Base-by-base conservation (phyloP, 2,888 invertebrate species). In the Podotricha telesiphe region DNA sequence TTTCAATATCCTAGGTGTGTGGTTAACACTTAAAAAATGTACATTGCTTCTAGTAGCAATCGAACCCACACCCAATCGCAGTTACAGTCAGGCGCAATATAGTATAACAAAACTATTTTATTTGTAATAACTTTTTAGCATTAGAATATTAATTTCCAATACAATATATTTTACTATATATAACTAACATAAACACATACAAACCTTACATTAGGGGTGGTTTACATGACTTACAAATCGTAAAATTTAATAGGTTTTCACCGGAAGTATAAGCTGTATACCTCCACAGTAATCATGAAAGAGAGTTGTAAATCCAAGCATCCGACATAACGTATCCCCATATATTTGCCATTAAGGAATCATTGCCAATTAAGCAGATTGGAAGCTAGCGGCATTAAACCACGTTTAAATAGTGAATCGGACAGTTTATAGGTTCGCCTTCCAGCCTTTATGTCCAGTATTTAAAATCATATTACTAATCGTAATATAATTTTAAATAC, bases 351-450 rank as follows among this genome's bases (percentile, higher is more conserved):
- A 67, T 67, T 63, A 67, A 63, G 81, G 82, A 82, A 85, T 88
- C 85, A 83, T 87, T 89, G 86, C 85, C 89, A 90, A 90, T 90
- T 90, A 90, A 90, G 88, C 90, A 89, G 89, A 90, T 90, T 90
- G 89, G 86, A 85, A 82, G 88, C 89, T 87, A 86, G 85, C 86
- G 87, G 84, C 84, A 84, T 87, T 88, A 88, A 88, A 86, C 86
- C 83, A 77, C 82, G 84, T 85, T 88, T 88, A 88, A 89, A 88
- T 85, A 87, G 86, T 82, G 86, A 86, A 89, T 87, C 84, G 88
- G 89, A 86, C 87, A 87, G 86, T 89, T 89, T 89, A 89, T 82
- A 79, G 85, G 80, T 76, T 75, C 62, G 77, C 82, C 81, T 83
- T 83, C 76, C 84, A 85, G 80, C 83, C 84, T 84, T 85, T 85